Evolutionary conservation across 35 echinoderm and acorn worm species (phyloP), one percentile per base, ranked within the genome.

Genomic region (Apostichopus californicus): DNA sequence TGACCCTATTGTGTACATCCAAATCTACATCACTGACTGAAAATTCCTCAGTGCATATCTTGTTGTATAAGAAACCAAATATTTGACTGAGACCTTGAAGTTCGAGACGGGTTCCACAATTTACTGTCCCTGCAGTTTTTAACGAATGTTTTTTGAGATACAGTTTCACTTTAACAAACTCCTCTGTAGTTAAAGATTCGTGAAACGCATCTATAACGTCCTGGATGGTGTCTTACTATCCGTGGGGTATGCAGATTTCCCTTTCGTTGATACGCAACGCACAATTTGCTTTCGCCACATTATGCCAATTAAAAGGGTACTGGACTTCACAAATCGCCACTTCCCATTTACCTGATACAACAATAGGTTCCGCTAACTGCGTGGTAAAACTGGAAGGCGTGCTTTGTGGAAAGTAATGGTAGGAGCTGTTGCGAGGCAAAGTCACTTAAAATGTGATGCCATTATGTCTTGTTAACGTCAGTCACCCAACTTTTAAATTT

Each of bases 41-140:
- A 21, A 90, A 90, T 87, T 20, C 57, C 57, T 87, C 83, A 5
- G 13, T 87, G 59, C 83, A 87, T 57, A 60, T 87, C 57, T 87
- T 57, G 14, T 87, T 87, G 61, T 87, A 13, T 87, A 87, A 60
- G 59, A 87, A 87, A 46, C 83, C 83, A 87, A 87, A 87, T 56
- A 87, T 87, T 14, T 87, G 55, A 60, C 83, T 87, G 55, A 87
- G 59, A 87, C 59, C 83, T 26, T 10, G 55, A 57, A 87, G 21
- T 15, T 12, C 8, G 17, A 87, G 52, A 5, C 55, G 54, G 24
- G 58, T 17, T 24, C 83, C 83, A 60, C 21, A 1, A 24, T 64
- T 57, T 9, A 87, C 14, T 26, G 12, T 87, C 55, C 6, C 55
- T 5, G 83, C 8, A 5, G 83, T 59, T 86, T 86, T 86, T 18